Conservation (phyloP, 1,140 invertebrate genomes). For the Drosophila tani region DNA sequence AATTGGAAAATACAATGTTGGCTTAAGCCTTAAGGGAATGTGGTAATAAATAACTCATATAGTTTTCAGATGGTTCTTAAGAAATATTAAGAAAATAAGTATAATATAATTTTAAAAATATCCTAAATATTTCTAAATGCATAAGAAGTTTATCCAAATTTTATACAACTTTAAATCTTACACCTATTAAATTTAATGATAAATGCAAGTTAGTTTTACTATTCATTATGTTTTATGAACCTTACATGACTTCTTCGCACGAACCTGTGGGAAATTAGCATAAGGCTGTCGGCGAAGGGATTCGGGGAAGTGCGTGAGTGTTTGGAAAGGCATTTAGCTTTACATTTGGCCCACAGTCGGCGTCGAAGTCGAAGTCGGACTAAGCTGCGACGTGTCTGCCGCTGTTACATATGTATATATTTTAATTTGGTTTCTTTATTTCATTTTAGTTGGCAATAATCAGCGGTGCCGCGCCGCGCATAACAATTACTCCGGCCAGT, state of each 20-base stretch:
- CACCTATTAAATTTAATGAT: not conserved
- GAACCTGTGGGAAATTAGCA: conserved; percentile 65
- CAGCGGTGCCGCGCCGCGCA: conserved; percentile 66
- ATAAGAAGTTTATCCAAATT: not conserved
- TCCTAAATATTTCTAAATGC: not conserved
- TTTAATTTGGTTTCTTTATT: conserved; percentile 79
- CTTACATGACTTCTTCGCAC: conserved; percentile 13
- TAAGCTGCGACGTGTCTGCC: conserved; percentile 50
- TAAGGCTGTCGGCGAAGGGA: conserved; percentile 31
- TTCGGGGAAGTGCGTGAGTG: conserved; percentile 28
- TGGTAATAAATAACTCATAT: not conserved
- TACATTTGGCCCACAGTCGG: conserved; percentile 46
- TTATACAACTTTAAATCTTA: not conserved
- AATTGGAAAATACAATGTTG: not conserved
- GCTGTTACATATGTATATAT: conserved; percentile 63
- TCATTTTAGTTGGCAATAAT: conserved; percentile 84
- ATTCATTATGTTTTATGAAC: conserved; percentile 56
- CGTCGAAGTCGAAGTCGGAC: conserved; percentile 17
- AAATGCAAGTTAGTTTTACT: conserved; percentile 25
- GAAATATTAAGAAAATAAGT: not conserved
- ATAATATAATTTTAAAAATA: too few species aligned
- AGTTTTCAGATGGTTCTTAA: not conserved
- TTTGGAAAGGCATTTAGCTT: conserved; percentile 58
- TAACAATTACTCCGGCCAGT: conserved; percentile 63
- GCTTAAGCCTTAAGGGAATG: too few species aligned